phyloP scores from a whole-genome alignment of 1,140 invertebrate species.

The Bradynema listronoti region DNA sequence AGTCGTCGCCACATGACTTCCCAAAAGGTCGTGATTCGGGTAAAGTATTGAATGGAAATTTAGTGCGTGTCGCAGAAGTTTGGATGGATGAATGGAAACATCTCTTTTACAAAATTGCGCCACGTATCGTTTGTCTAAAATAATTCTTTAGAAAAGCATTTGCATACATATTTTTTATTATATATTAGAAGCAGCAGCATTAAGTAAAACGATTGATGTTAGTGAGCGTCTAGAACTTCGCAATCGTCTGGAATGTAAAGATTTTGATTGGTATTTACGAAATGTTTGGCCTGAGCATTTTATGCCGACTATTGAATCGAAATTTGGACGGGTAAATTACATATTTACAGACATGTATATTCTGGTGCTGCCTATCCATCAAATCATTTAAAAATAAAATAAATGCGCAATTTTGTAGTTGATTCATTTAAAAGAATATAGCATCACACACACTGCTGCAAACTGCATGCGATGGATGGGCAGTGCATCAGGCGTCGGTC shows the following conservation, averaged over 20 bases:
- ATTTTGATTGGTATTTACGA: constrained; percentile 93
- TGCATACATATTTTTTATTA: constrained; percentile 4
- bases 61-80: constrained; percentile 86
- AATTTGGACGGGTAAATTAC: constrained; percentile 69
- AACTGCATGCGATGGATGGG: constrained; percentile 5
- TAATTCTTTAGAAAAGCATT: constrained; percentile 8
- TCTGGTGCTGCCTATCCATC: too few species aligned
- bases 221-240: constrained; percentile 68
- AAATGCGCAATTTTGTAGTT: too few species aligned
- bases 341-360: too few species aligned
- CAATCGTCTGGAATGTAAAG: constrained; percentile 81
- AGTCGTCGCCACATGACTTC: constrained; percentile 88
- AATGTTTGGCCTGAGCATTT: constrained; percentile 92
- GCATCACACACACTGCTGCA: too few species aligned
- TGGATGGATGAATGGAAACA: constrained; percentile 96
- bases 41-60: constrained; percentile 64
- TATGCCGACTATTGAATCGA: constrained; percentile 73
- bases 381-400: too few species aligned
- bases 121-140: neutral
- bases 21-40: constrained; percentile 66
- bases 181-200: constrained; percentile 64
- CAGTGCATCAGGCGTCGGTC: neutral
- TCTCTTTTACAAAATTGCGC: constrained; percentile 65
- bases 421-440: too few species aligned
- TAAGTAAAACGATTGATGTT: constrained; percentile 65